Percentiles rank a stretch among this genome's conserved stretches.
Evolutionary conservation across 1,140 invertebrate genomes (phyloP).

Genomic region (Calliphora vicina): DNA sequence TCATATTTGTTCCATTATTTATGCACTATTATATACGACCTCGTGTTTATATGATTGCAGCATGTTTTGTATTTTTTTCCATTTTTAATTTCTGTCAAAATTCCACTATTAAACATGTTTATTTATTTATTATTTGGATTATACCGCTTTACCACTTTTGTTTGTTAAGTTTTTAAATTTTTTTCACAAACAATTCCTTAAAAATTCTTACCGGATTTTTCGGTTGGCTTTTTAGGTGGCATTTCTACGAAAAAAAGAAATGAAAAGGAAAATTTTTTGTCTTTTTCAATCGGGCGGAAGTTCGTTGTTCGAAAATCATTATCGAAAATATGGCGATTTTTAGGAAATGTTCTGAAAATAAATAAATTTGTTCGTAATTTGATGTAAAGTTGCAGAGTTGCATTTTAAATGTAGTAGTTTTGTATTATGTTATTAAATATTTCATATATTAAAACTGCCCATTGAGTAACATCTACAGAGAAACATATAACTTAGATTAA

Average conservation of each 20-base stretch:
- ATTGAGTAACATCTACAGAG: too few species aligned
- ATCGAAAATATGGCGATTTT: constrained; percentile 17
- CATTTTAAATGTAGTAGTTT: too few species aligned
- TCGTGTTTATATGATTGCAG: neutral
- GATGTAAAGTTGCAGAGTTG: neutral
- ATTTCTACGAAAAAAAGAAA: constrained; percentile 68
- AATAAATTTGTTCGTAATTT: neutral
- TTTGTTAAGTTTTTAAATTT: constrained; percentile 17
- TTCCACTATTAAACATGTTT: neutral
- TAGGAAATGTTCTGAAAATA: constrained; percentile 32
- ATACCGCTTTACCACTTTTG: neutral
- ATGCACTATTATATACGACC: neutral
- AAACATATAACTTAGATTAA: too few species aligned
- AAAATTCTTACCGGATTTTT: constrained; percentile 69
- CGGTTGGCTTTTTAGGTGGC: constrained; percentile 72
- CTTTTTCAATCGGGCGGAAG: constrained; percentile 59
- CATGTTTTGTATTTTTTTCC: neutral
- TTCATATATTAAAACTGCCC: too few species aligned
- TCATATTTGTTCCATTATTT: neutral
- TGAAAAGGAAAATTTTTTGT: constrained; percentile 55
- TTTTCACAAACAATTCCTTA: constrained; percentile 17
- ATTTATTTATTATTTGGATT: constrained; percentile 10
- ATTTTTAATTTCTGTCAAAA: neutral
- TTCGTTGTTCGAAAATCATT: constrained; percentile 40
- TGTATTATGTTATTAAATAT: too few species aligned